Percentiles rank a stretch among this genome's conserved stretches.
phyloP scores from a whole-genome alignment of 2,888 invertebrate genomes.

The Pelosia muscerda region DNA sequence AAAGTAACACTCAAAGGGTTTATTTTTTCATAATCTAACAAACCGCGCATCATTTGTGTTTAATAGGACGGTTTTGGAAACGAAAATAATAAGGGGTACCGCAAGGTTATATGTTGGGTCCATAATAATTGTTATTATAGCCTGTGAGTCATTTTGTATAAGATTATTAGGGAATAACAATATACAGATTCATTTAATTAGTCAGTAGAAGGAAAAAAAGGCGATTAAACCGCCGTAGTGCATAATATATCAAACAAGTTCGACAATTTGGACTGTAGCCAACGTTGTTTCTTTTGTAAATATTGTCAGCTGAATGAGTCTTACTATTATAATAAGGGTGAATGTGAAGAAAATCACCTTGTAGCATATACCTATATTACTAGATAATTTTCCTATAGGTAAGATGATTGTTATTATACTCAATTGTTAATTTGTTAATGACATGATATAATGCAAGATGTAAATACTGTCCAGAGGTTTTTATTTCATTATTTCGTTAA shows the following conservation, averaged over 20 bases:
- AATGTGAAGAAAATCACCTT: constrained; percentile 39
- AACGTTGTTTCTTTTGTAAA: constrained; percentile 60
- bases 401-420: neutral
- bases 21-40: constrained; percentile 47
- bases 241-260: constrained; percentile 67
- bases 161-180: constrained; percentile 48
- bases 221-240: constrained; percentile 62
- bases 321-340: constrained; percentile 41
- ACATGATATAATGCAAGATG: neutral
- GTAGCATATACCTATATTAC: neutral
- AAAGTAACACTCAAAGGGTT: constrained; percentile 39
- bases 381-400: neutral
- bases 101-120: constrained; percentile 51
- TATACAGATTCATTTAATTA: constrained; percentile 68
- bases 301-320: constrained; percentile 40
- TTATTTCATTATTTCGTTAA: too few species aligned
- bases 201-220: constrained; percentile 58
- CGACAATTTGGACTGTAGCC: constrained; percentile 73
- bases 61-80: constrained; percentile 45
- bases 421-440: too few species aligned
- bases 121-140: constrained; percentile 28
- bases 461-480: too few species aligned
- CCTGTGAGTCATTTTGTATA: constrained; percentile 32
- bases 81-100: constrained; percentile 39
- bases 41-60: constrained; percentile 43